phyloP scores from a whole-genome alignment of 2,888 invertebrate species.

The Tineola bisselliella region DNA sequence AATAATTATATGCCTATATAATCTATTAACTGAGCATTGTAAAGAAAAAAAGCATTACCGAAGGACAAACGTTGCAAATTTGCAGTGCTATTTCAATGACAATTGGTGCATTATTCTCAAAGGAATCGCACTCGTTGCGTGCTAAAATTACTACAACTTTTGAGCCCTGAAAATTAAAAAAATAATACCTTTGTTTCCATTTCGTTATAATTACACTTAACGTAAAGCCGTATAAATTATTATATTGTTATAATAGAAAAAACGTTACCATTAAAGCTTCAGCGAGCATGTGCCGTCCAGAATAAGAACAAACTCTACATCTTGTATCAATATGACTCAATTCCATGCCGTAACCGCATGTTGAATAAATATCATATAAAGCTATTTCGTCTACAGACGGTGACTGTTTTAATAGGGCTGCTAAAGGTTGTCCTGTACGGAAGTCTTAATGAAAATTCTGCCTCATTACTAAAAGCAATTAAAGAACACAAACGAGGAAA shows the following conservation, averaged over 20 bases:
- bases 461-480: background rate
- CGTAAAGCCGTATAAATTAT: too few relatives aligned
- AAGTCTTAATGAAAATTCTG: background rate
- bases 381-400: conserved; percentile 57
- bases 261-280: conserved; percentile 47
- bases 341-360: conserved; percentile 57
- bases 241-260: too few relatives aligned
- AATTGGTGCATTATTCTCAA: conserved; percentile 47
- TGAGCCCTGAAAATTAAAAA: conserved; percentile 29
- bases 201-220: background rate
- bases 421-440: conserved; percentile 47
- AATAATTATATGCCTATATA: too few relatives aligned
- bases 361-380: conserved; percentile 44
- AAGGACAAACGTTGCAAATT: conserved; percentile 48
- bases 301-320: conserved; percentile 50
- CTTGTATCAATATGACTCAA: conserved; percentile 58
- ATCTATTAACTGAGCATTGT: too few relatives aligned
- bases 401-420: conserved; percentile 53
- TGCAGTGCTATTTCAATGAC: conserved; percentile 50
- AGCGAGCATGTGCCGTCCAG: conserved; percentile 50
- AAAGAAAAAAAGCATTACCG: conserved; percentile 30
- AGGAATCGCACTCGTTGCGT: conserved; percentile 37
- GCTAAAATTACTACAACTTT: conserved; percentile 50
- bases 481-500: too few relatives aligned
- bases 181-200: too few relatives aligned